Percentiles rank a stretch among this genome's conserved stretches.
Evolutionary conservation across 2,113 vertebrate species (phyloP).

Genomic region (Cyprinodon tularosa): DNA sequence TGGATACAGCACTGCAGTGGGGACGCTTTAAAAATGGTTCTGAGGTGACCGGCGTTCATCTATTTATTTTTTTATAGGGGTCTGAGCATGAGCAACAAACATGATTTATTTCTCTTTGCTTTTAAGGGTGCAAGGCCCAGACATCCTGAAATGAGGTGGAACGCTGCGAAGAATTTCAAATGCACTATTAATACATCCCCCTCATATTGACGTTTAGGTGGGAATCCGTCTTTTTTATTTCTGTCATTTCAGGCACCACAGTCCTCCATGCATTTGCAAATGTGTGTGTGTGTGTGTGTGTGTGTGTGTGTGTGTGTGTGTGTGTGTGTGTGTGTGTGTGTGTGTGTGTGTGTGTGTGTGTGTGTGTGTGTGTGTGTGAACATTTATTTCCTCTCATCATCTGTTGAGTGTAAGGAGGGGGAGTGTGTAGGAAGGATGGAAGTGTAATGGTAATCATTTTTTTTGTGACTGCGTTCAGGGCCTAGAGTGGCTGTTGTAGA

Average conservation of each 20-base stretch:
- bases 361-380: conserved; percentile 61
- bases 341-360: conserved; percentile 47
- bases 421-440: conserved; percentile 55
- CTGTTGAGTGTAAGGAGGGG: conserved; percentile 69
- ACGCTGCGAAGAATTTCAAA: conserved; percentile 84
- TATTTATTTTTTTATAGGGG: conserved; percentile 81
- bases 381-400: conserved; percentile 79
- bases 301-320: conserved; percentile 44
- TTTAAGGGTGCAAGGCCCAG: conserved; percentile 82
- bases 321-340: conserved; percentile 58
- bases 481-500: conserved; percentile 76
- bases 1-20: conserved; percentile 68
- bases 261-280: conserved; percentile 39
- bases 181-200: conserved; percentile 82
- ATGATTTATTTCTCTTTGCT: conserved; percentile 81
- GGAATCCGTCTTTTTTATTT: conserved; percentile 83
- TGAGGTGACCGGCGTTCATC: conserved; percentile 79
- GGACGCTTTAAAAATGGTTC: conserved; percentile 76
- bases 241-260: conserved; percentile 72
- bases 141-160: conserved; percentile 79
- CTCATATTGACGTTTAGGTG: conserved; percentile 82
- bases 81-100: conserved; percentile 72
- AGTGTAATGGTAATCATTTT: conserved; percentile 79
- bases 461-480: conserved; percentile 76
- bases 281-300: conserved; percentile 57